Percentiles rank a stretch among this genome's conserved stretches.
Evolutionary conservation across 2,797 vertebrate species (phyloP).

Genomic region (Enteromius unitaeniatus): DNA sequence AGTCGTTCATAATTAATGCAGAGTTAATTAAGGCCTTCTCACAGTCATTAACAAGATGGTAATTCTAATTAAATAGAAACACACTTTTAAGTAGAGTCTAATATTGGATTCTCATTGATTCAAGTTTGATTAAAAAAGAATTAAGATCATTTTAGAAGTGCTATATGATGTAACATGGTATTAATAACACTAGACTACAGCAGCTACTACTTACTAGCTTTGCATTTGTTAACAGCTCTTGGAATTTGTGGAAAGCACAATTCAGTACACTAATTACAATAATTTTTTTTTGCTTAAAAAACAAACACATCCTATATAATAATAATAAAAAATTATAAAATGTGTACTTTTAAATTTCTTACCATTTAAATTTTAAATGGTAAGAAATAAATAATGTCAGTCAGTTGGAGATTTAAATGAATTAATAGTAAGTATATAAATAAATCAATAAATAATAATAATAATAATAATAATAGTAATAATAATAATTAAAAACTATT

Average conservation of each 20-base stretch:
- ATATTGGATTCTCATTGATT: conserved; percentile 67
- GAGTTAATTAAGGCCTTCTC: conserved; percentile 76
- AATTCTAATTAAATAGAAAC: conserved; percentile 77
- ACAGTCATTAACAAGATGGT: conserved; percentile 76
- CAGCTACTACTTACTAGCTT: background rate
- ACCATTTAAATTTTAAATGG: too few species aligned
- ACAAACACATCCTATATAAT: too few species aligned
- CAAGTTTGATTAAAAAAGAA: conserved; percentile 55
- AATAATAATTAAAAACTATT: too few species aligned
- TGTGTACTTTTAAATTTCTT: too few species aligned
- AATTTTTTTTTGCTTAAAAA: background rate
- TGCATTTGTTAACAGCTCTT: conserved; percentile 3
- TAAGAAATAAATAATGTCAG: background rate
- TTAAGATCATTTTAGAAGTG: conserved; percentile 21
- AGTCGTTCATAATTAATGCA: conserved; percentile 79
- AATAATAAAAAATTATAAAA: too few species aligned
- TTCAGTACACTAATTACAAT: background rate
- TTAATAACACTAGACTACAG: background rate
- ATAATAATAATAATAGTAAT: too few species aligned
- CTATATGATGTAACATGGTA: conserved; percentile 18
- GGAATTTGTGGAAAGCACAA: background rate
- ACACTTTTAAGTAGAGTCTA: conserved; percentile 68
- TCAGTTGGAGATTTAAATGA: background rate
- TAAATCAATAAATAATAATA: too few species aligned
- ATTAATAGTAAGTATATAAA: background rate